Evolutionary conservation across 2,888 invertebrate genomes (phyloP).

Genomic region (Glomeris marginata): DNA sequence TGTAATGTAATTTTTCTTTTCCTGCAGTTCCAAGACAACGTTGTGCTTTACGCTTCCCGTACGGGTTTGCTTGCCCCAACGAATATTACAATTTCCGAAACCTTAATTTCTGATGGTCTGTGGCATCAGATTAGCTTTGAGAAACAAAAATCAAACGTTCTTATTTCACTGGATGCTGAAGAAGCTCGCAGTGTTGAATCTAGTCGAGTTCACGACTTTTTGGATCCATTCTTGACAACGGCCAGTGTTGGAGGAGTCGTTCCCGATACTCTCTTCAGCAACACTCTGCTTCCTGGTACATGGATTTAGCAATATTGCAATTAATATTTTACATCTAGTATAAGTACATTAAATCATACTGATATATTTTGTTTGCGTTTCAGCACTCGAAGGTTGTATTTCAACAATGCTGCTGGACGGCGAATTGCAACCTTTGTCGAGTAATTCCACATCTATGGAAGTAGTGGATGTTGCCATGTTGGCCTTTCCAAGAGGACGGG

Average conservation of each 20-base stretch:
- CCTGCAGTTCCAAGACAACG: constrained; percentile 48
- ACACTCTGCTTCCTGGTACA: constrained; percentile 7
- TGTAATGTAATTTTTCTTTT: constrained; percentile 8
- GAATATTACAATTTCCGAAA: constrained; percentile 55
- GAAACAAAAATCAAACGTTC: constrained; percentile 36
- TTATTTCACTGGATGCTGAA: constrained; percentile 51
- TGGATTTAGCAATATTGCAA: background rate
- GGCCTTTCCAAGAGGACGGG: constrained; percentile 41
- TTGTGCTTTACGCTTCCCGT: constrained; percentile 62
- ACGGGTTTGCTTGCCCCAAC: constrained; percentile 50
- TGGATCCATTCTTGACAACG: constrained; percentile 73
- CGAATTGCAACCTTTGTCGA: constrained; percentile 76
- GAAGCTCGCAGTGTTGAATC: constrained; percentile 26
- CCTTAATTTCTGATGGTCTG: constrained; percentile 53
- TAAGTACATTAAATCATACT: constrained; percentile 2
- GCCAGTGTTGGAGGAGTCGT: constrained; percentile 50
- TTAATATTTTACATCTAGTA: constrained; percentile 4
- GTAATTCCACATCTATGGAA: constrained; percentile 42
- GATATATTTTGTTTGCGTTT: constrained; percentile 13
- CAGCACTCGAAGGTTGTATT: constrained; percentile 73
- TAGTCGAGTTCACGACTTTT: constrained; percentile 59
- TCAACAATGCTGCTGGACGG: constrained; percentile 77
- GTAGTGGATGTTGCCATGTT: constrained; percentile 25
- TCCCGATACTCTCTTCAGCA: constrained; percentile 12
- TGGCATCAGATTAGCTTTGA: constrained; percentile 50